Base-by-base conservation (phyloP, 2,888 invertebrate species). In the Arrhopalites spinosus region DNA sequence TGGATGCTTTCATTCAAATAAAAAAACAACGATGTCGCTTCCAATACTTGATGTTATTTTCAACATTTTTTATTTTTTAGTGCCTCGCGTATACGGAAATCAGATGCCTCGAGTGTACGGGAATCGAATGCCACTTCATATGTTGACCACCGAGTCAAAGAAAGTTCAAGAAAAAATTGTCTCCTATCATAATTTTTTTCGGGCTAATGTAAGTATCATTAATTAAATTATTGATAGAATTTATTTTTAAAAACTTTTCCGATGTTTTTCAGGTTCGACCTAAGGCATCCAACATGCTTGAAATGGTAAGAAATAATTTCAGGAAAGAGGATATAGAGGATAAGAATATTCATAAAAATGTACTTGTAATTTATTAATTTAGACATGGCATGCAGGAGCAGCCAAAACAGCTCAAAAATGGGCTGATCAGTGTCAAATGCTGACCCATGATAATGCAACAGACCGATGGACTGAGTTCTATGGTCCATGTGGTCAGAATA, bases 401-500 rank as follows among this genome's bases (percentile, higher is more conserved):
- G 92, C 92, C 0, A 87, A 86, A 79, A 89, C 91, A 27, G 93
- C 93, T 0, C 93, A 93, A 85, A 87, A 86, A 74, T 93, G 93
- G 89, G 91, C 93, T 0, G 89, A 91, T 76, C 86, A 89, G 80
- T 93, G 93, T 83, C 86, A 88, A 81, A 89, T 90, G 82, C 86
- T 93, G 43, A 87, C 88, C 50, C 93, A 93, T 84, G 92, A 92
- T 84, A 89, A 89, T 82, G 87, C 88, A 0, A 87, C 88, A 27
- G 92, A 92, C 75, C 88, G 91, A 77, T 88, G 88, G 77, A 88
- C 91, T 43, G 88, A 90, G 20, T 86, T 88, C 77, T 90, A 90
- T 80, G 93, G 93, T 43, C 86, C 89, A 36, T 93, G 93, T 84
- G 93, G 93, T 1, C 93, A 93, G 85, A 93, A 93, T 85, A 90